Conservation (phyloP, 1,140 invertebrate species). For the Drosophila aff. region DNA sequence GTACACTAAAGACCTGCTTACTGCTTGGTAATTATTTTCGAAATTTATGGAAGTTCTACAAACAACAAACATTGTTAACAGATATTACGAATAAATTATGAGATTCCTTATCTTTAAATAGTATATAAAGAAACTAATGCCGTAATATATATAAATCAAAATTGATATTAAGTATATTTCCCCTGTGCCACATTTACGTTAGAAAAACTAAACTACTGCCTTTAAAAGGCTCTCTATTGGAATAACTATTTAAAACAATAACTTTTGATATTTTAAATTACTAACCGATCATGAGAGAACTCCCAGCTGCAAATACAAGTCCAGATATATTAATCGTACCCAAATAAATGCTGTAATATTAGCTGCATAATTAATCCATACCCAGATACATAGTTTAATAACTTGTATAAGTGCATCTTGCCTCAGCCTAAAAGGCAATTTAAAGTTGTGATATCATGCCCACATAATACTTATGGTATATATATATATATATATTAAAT, state of each 20-base stretch:
- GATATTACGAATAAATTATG: not conserved
- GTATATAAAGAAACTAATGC: not conserved
- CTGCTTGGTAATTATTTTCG: not conserved
- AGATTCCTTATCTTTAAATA: not conserved
- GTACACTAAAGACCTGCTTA: not conserved
- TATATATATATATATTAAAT: slow-evolving; percentile 7
- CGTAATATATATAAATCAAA: too few species aligned
- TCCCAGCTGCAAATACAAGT: not conserved
- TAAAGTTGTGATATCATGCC: slow-evolving; percentile 16
- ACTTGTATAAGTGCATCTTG: slow-evolving; percentile 16
- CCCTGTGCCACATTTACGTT: not conserved
- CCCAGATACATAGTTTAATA: slow-evolving; percentile 3
- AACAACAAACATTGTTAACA: not conserved
- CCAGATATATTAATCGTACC: not conserved
- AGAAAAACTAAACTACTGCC: not conserved
- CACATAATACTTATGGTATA: slow-evolving; percentile 6
- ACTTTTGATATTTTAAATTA: not conserved
- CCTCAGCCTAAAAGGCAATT: slow-evolving; percentile 7
- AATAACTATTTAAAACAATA: too few species aligned
- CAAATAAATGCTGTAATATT: not conserved
- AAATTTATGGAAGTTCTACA: not conserved
- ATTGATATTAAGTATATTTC: not conserved
- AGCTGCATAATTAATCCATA: not conserved
- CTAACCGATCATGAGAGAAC: not conserved
- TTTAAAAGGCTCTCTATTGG: not conserved